Conservation (phyloP, 2,113 vertebrate species). For the Aythya baeri region DNA sequence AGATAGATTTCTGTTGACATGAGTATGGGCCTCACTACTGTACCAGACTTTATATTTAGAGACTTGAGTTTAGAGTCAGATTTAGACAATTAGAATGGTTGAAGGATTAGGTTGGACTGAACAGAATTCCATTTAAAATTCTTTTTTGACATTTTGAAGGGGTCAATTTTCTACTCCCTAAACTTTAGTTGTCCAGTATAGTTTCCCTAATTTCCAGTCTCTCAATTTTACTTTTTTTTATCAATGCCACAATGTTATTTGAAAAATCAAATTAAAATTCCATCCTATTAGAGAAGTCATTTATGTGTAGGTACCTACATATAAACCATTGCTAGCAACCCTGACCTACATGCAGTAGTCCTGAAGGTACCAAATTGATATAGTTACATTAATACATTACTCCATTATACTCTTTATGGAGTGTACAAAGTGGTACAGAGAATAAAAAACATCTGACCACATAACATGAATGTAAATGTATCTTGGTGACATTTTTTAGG, state of each 20-base stretch:
- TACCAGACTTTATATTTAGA: neutral
- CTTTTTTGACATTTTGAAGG: neutral
- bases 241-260: neutral
- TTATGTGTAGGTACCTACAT: neutral
- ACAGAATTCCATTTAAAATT: neutral
- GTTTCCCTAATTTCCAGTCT: neutral
- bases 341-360: neutral
- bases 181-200: neutral
- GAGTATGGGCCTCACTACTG: rapidly evolving
- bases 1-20: neutral
- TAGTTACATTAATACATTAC: neutral
- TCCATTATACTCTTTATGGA: neutral
- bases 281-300: neutral
- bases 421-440: neutral
- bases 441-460: neutral
- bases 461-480: neutral
- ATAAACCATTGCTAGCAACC: neutral
- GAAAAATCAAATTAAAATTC: neutral
- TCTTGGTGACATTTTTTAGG: neutral
- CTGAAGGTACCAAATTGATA: neutral
- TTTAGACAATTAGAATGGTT: neutral
- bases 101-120: neutral
- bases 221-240: neutral
- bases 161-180: neutral
- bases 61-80: neutral